Evolutionary conservation across 2,888 invertebrate genomes (phyloP), one percentile per base, ranked within the genome.

Genomic region (Zaprionus lineosus): DNA sequence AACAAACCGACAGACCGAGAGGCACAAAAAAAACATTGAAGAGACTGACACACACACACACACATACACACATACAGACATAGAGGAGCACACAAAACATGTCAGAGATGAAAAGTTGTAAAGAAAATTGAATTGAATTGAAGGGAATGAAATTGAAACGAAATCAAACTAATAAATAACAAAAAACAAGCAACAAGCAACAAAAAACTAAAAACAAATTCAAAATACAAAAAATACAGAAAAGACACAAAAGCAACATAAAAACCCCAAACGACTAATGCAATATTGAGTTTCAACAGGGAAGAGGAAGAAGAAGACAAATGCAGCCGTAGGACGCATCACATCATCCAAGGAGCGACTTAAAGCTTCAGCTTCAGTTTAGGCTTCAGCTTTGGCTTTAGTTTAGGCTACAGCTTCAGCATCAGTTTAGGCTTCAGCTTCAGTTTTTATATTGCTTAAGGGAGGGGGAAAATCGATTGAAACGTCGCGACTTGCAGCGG

Each of bases 41-140:
- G 21, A 21, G 7, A 21, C 21, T 5, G 21, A 21, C 4, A 40
- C 57, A 50, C 29, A 46, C 53, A 58, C 52, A 55, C 29, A 50
- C 9, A 65, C 31, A 37, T 40, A 50, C 36, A 60, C n/a, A 72
- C 43, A 16, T 19, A 39, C 29, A 41, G 24, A 37, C 33, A 40
- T 33, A 36, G 29, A 9, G 47, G 36, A 16, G 28, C 57, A 66
- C 51, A 79, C 66, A 84, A 84, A 84, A 81, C 68, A 83, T 84
- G 75, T 81, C 84, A 81, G 82, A 78, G 78, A 79, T 79, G 78
- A 79, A 83, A 79, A 74, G 78, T 76, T 79, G 83, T 79, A 79
- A 83, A 66, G 83, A 79, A 83, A 79, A 79, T 79, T 83, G 83
- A 79, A 78, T 78, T 78, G 76, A 76, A 77, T 77, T 59, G 61